A percentile compares a stretch with the other conserved stretches of the same genome.
Evolutionary conservation across 2,113 vertebrate species (phyloP).

Genomic region (Dendrocopos noguchii): DNA sequence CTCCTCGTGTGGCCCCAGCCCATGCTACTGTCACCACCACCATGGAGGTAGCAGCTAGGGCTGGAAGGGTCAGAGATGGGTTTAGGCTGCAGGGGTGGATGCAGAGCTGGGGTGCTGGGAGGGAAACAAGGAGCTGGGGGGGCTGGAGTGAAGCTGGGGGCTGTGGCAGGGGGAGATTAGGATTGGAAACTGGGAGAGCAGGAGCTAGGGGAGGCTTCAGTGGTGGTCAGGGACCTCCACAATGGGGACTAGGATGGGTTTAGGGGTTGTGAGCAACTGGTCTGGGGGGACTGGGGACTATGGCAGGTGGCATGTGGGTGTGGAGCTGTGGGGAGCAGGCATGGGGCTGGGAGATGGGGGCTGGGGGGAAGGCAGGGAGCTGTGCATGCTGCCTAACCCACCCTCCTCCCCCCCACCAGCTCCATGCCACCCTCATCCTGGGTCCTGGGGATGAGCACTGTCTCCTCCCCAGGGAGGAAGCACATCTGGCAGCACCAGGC

Average conservation of each 20-base stretch:
- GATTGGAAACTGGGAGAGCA: background rate
- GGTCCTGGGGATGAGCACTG: fast-evolving
- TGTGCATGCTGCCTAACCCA: background rate
- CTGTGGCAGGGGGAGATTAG: background rate
- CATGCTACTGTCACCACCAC: fast-evolving
- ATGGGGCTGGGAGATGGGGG: background rate
- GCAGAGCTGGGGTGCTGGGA: background rate
- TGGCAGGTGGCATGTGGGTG: too few species aligned
- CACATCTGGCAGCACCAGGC: background rate
- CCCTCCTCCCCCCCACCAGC: background rate
- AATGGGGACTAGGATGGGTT: background rate
- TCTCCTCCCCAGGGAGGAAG: background rate
- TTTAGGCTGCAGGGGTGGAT: background rate
- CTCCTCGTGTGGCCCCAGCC: fast-evolving
- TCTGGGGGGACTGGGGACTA: background rate
- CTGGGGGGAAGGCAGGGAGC: background rate
- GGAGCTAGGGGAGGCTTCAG: background rate
- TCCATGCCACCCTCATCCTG: background rate
- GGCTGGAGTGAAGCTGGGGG: background rate
- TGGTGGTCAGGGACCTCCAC: background rate
- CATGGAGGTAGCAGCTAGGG: fast-evolving
- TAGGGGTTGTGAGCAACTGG: background rate
- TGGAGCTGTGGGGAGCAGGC: background rate
- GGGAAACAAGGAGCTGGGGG: too few species aligned
- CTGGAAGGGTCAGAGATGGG: fast-evolving